A percentile compares a stretch with the other conserved stretches of the same genome.
These are phyloP conservation scores for Peromyscus maniculatus DNA, from an alignment of 2,113 vertebrate genomes.

Conservation along the genomic window DNA sequence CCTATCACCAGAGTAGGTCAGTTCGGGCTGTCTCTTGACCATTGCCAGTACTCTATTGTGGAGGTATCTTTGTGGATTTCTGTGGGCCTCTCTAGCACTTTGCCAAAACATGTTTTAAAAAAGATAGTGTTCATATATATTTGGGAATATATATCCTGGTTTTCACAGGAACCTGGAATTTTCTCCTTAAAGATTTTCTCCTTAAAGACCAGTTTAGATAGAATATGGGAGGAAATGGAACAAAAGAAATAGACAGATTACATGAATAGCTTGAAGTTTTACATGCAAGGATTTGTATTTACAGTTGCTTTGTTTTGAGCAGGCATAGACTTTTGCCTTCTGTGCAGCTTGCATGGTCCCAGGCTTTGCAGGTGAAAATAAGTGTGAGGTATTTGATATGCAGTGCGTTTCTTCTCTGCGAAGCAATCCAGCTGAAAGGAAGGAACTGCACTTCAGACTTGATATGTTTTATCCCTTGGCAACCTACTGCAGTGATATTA, in stretches of 20 bases:
- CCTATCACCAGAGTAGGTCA: too few species aligned
- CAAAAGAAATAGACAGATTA: neutral
- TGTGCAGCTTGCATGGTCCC: neutral
- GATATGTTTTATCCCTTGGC: slow-evolving; percentile 56
- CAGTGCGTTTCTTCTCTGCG: slow-evolving; percentile 39
- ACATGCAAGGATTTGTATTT: neutral
- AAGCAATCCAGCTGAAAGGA: slow-evolving; percentile 58
- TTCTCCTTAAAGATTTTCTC: neutral
- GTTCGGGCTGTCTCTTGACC: too few species aligned
- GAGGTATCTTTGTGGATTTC: too few species aligned
- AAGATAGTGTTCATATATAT: neutral
- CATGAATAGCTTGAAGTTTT: neutral
- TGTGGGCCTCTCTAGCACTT: too few species aligned
- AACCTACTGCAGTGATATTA: slow-evolving; percentile 60
- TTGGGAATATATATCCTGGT: neutral
- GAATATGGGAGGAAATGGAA: neutral
- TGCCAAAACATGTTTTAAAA: too few species aligned
- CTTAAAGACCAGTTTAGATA: neutral
- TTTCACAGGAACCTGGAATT: neutral
- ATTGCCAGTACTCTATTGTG: too few species aligned
- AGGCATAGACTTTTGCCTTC: neutral
- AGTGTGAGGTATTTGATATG: slow-evolving; percentile 67
- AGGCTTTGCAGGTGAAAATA: slow-evolving; percentile 55
- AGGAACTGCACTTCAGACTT: slow-evolving; percentile 62
- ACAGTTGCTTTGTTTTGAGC: neutral